Conservation (phyloP, 2,888 invertebrate species). For the Neoitamus cyanurus region DNA sequence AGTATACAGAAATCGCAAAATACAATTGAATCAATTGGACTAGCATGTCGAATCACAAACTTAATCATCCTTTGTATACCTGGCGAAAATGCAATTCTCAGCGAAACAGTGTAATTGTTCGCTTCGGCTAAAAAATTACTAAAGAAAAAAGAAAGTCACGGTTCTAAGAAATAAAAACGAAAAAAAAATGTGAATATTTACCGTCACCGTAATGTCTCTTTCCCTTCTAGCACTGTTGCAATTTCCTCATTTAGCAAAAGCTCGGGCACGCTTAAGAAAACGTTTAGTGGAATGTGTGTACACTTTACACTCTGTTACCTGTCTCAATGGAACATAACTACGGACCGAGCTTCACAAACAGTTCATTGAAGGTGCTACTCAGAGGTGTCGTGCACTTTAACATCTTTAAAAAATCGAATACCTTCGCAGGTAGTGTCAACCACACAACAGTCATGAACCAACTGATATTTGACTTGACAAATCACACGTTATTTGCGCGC, state of each 20-base stretch:
- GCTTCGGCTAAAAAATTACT: neutral
- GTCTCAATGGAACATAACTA: neutral
- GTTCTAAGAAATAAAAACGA: neutral
- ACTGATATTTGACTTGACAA: conserved; percentile 14
- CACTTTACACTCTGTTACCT: neutral
- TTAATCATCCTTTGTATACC: too few species aligned
- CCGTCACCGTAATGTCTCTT: neutral
- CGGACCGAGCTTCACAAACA: neutral
- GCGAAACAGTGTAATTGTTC: neutral
- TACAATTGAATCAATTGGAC: neutral
- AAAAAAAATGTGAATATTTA: neutral
- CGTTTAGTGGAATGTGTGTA: neutral
- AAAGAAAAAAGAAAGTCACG: neutral
- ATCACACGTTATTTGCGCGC: conserved; percentile 13
- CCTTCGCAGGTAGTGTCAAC: neutral
- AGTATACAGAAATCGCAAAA: too few species aligned
- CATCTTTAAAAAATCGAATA: neutral
- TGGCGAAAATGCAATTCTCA: neutral
- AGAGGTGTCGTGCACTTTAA: neutral
- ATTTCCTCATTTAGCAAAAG: neutral
- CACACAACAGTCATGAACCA: neutral
- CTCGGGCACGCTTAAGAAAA: neutral
- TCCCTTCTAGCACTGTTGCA: neutral
- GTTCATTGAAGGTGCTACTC: neutral
- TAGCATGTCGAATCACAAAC: too few species aligned